Evolutionary conservation across 2,888 invertebrate species (phyloP).

Genomic region (Rutpela maculata): DNA sequence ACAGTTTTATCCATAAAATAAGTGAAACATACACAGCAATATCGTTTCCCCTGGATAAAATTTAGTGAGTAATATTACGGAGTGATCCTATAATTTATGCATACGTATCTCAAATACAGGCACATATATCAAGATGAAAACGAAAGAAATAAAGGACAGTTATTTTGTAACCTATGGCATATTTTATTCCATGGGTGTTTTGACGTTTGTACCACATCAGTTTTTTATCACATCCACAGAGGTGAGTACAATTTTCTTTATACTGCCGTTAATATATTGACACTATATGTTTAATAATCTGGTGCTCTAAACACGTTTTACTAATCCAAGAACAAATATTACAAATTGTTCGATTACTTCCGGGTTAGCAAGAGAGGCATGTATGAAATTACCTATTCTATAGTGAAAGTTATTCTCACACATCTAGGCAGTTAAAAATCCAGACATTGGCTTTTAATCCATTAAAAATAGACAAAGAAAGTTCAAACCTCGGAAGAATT

Average conservation of each 20-base stretch:
- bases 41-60: neutral
- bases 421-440: no score
- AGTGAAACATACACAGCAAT: neutral
- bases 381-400: no score
- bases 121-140: constrained; percentile 25
- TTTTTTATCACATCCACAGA: constrained; percentile 58
- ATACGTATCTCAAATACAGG: neutral
- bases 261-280: no score
- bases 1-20: neutral
- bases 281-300: no score
- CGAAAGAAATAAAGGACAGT: constrained; percentile 53
- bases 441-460: no score
- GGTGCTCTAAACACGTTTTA: no score
- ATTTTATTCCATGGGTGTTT: constrained; percentile 60
- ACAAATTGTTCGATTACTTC: no score
- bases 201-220: constrained; percentile 56
- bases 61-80: neutral
- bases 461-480: no score
- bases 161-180: constrained; percentile 59
- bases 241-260: constrained; percentile 50
- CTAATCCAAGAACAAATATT: no score
- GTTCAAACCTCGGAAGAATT: no score
- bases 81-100: neutral
- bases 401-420: no score
- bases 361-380: no score